Conservation (phyloP, 1,140 invertebrate species). For the Drosophila carrolli region DNA sequence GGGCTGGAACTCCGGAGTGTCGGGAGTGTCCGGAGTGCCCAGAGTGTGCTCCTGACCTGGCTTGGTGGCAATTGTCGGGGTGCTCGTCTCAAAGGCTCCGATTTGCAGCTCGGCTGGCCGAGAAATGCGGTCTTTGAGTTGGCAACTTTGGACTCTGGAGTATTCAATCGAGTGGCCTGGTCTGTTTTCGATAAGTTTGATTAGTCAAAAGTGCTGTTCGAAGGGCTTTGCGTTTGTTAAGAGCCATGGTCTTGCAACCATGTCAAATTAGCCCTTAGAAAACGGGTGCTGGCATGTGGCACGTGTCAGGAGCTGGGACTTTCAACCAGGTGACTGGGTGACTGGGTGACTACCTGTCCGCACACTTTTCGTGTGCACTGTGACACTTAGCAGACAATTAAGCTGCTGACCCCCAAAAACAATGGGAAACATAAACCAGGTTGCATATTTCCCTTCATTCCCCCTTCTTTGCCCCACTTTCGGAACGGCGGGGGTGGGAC, state of each 20-base stretch:
- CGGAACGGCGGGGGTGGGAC: slow-evolving; percentile 25
- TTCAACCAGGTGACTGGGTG: slow-evolving; percentile 13
- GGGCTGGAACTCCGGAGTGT: slow-evolving; percentile 2
- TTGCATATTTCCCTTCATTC: slow-evolving; percentile 21
- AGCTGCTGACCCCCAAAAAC: slow-evolving; percentile 66
- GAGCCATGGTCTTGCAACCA: background rate
- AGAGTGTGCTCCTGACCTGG: slow-evolving; percentile 12
- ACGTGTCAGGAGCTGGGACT: slow-evolving; percentile 18
- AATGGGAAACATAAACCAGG: slow-evolving; percentile 15
- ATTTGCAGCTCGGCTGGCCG: slow-evolving; percentile 20
- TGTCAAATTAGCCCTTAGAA: slow-evolving; percentile 15
- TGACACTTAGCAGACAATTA: slow-evolving; percentile 83
- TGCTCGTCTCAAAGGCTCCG: slow-evolving; percentile 17
- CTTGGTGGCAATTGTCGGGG: slow-evolving; percentile 43
- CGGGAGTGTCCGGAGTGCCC: background rate
- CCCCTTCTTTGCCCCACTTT: background rate
- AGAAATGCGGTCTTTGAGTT: slow-evolving; percentile 35
- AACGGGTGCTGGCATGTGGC: slow-evolving; percentile 1
- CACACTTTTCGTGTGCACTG: slow-evolving; percentile 58
- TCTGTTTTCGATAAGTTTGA: slow-evolving; percentile 51
- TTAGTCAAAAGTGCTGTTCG: slow-evolving; percentile 32
- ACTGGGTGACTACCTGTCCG: slow-evolving; percentile 10
- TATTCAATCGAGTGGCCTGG: slow-evolving; percentile 28
- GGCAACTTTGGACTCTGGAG: slow-evolving; percentile 35
- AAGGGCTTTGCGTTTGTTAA: background rate